phyloP scores from a whole-genome alignment of 2,888 invertebrate genomes.

The Steinernema scapterisci region DNA sequence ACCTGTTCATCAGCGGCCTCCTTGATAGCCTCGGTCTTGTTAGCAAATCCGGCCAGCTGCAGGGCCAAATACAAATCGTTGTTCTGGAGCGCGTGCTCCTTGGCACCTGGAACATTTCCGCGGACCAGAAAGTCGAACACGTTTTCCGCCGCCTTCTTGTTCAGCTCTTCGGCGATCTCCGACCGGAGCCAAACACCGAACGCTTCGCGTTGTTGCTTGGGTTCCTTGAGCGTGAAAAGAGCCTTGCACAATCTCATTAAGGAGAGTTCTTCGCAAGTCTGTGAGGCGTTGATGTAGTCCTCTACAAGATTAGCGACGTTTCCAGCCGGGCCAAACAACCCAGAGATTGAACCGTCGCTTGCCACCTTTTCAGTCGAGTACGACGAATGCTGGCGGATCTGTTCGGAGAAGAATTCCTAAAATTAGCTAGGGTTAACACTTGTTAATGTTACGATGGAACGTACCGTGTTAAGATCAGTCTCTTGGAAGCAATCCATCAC shows the following conservation, averaged over 20 bases:
- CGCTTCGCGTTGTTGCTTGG: neutral
- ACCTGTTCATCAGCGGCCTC: neutral
- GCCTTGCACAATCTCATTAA: neutral
- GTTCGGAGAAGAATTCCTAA: neutral
- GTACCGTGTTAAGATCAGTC: neutral
- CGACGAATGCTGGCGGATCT: neutral
- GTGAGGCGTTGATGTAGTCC: neutral
- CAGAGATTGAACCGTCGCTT: no score
- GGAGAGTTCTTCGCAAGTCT: neutral
- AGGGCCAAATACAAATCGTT: neutral
- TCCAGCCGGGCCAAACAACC: neutral
- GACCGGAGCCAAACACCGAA: neutral
- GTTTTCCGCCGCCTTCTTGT: neutral
- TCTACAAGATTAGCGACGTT: neutral
- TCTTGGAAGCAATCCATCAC: no score
- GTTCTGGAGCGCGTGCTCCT: neutral
- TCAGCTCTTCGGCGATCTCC: neutral
- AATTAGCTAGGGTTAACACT: neutral
- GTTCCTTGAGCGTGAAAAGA: neutral
- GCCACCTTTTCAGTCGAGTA: neutral
- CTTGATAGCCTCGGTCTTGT: constrained; percentile 7
- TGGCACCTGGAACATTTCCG: neutral
- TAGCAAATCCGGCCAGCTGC: constrained; percentile 10
- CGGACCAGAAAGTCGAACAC: neutral
- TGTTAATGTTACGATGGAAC: neutral